Percentiles rank a stretch among this genome's conserved stretches.
Conservation (phyloP, 2,797 vertebrate genomes). For the Momotus momota region DNA sequence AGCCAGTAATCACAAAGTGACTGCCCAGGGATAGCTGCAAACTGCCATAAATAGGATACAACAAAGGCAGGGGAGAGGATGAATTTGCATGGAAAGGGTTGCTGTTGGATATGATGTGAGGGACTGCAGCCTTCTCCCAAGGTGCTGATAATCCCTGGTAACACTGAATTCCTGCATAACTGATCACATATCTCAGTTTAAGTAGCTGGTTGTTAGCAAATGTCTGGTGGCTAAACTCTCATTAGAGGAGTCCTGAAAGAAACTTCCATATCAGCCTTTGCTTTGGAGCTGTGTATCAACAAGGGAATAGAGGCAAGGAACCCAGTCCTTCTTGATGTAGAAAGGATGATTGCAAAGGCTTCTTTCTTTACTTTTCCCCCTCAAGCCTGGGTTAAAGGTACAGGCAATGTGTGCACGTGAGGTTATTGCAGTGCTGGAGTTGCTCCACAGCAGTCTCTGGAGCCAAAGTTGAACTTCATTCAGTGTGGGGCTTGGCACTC, state of each 20-base stretch:
- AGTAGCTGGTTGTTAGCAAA: conserved; percentile 19
- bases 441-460: not conserved
- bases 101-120: not conserved
- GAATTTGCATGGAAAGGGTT: conserved; percentile 13
- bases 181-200: conserved; percentile 48
- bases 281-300: conserved; percentile 15
- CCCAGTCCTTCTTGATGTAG: not conserved
- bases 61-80: conserved; percentile 15
- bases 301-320: not conserved
- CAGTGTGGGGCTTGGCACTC: not conserved
- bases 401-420: not conserved
- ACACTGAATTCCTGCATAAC: conserved; percentile 24
- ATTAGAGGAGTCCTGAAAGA: conserved; percentile 8
- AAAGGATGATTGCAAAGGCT: conserved; percentile 1
- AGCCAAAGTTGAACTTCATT: not conserved
- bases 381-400: not conserved
- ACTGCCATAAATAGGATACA: conserved; percentile 21
- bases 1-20: conserved; percentile 70
- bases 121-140: conserved; percentile 21
- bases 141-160: conserved; percentile 51
- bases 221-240: conserved; percentile 1
- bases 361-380: conserved; percentile 26
- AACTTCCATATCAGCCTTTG: conserved; percentile 20
- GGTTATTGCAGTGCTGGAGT: not conserved
- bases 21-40: conserved; percentile 56